A percentile compares a stretch with the other conserved stretches of the same genome.
These are phyloP conservation scores for Diadophis punctatus DNA, from an alignment of 2,113 vertebrate species.

Conservation along the genomic window DNA sequence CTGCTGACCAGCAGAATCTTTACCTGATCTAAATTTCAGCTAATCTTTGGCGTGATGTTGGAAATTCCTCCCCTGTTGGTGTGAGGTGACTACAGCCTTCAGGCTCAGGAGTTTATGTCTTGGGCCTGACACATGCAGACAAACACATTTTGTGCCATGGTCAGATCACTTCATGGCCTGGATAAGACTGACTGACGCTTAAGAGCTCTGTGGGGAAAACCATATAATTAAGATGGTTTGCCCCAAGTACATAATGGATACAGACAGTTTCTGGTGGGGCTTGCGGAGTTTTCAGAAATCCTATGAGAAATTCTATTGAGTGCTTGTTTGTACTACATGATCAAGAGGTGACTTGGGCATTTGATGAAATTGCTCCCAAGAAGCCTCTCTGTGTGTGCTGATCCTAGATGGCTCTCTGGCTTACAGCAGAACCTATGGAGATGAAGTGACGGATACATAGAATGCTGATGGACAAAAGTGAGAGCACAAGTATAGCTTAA, in stretches of 20 bases:
- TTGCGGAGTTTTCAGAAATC: not conserved
- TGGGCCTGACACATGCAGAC: not conserved
- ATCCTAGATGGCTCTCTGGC: not conserved
- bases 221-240: not conserved
- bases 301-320: not conserved
- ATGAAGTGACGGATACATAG: not conserved
- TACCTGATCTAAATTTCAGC: not conserved
- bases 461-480: not conserved
- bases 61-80: not conserved
- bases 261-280: not conserved
- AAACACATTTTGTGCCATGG: not conserved
- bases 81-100: not conserved
- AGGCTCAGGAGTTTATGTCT: not conserved
- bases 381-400: not conserved
- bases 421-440: not conserved
- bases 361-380: not conserved
- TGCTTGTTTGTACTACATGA: not conserved
- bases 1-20: not conserved
- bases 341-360: not conserved
- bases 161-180: not conserved
- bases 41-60: not conserved
- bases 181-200: not conserved
- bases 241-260: not conserved
- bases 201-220: not conserved
- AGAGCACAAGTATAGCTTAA: not conserved